These are phyloP conservation scores for Listronotus bonariensis DNA, from an alignment of 1,140 invertebrate species.

Conservation along the genomic window DNA sequence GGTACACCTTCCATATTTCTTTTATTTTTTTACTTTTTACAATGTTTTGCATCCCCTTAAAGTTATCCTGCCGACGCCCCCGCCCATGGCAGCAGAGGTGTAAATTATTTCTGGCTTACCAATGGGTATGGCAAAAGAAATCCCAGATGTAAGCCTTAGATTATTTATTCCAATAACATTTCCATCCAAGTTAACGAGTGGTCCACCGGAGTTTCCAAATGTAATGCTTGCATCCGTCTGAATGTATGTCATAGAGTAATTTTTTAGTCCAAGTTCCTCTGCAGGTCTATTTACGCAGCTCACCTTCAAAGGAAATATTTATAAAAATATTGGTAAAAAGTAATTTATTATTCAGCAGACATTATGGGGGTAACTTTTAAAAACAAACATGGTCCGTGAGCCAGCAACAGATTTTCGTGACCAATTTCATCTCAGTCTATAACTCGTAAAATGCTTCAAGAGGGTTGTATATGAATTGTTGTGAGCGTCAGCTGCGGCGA, in stretches of 20 bases:
- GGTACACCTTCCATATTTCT: too few relatives aligned
- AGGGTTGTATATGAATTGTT: too few relatives aligned
- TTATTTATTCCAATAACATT: conserved; percentile 94
- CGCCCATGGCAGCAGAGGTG: not conserved
- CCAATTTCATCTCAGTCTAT: too few relatives aligned
- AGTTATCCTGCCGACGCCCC: not conserved
- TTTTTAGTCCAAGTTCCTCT: conserved; percentile 78
- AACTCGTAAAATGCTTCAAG: too few relatives aligned
- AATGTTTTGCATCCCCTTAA: too few relatives aligned
- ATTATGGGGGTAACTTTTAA: too few relatives aligned
- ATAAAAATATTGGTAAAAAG: conserved; percentile 73
- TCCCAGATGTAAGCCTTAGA: conserved; percentile 90
- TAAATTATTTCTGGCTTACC: conserved; percentile 42
- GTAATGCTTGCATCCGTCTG: conserved; percentile 96
- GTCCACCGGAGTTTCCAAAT: conserved; percentile 94
- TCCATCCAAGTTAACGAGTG: conserved; percentile 89
- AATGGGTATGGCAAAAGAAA: conserved; percentile 95
- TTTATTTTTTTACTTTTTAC: too few relatives aligned
- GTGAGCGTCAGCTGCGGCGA: too few relatives aligned
- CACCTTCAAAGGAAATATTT: conserved; percentile 85
- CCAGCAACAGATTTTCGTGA: too few relatives aligned
- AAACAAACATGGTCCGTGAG: too few relatives aligned
- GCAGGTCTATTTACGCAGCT: conserved; percentile 77
- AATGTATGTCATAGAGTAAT: conserved; percentile 87
- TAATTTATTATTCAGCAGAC: too few relatives aligned